These are phyloP conservation scores for Phoenicopterus ruber DNA, from an alignment of 2,113 vertebrate genomes.

Conservation along the genomic window DNA sequence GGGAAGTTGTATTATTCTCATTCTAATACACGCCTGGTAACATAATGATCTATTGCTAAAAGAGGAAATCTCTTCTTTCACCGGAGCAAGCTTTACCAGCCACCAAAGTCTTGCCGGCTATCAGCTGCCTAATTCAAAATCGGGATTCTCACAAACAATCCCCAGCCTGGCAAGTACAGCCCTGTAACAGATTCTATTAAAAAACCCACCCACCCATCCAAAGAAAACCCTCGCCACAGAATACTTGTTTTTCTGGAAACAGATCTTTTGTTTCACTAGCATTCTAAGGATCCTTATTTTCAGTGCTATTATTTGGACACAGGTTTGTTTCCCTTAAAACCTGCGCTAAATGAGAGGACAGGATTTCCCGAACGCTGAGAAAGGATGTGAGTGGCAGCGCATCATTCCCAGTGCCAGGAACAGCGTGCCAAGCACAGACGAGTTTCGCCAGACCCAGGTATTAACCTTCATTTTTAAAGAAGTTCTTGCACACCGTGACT, in stretches of 20 bases:
- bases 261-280: neutral
- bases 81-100: neutral
- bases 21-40: conserved; percentile 7
- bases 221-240: neutral
- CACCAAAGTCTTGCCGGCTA: conserved; percentile 11
- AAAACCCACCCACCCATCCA: neutral
- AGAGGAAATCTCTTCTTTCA: conserved; percentile 48
- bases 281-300: neutral
- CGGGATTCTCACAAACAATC: conserved; percentile 14
- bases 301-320: neutral
- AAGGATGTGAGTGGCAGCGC: neutral
- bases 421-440: neutral
- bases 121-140: conserved; percentile 26
- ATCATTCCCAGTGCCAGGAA: neutral
- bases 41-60: conserved; percentile 25
- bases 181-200: neutral
- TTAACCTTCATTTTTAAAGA: neutral
- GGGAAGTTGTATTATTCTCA: conserved; percentile 41
- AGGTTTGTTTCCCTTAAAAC: neutral
- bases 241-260: neutral
- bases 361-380: neutral
- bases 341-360: fast-evolving
- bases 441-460: neutral
- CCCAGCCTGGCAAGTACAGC: neutral
- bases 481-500: neutral